Evolutionary conservation across 2,797 vertebrate genomes (phyloP).

Genomic region (Pantherophis vulpinus): DNA sequence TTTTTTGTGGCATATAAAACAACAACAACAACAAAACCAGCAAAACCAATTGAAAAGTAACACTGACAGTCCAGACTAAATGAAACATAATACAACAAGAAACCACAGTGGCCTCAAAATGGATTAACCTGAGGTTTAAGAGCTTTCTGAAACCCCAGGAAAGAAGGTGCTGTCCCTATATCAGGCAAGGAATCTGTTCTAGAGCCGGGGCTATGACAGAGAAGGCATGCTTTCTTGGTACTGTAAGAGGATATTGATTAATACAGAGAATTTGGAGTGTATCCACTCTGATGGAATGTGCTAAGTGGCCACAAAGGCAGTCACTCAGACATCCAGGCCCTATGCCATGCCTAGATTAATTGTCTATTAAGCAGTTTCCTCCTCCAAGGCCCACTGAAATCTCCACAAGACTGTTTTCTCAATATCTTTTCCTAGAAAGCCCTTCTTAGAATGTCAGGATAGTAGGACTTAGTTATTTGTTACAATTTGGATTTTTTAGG

Average conservation of each 20-base stretch:
- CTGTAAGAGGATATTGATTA: not conserved
- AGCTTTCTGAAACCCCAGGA: not conserved
- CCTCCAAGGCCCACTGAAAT: not conserved
- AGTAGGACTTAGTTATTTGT: not conserved
- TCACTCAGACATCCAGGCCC: not conserved
- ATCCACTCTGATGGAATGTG: not conserved
- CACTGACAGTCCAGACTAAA: not conserved
- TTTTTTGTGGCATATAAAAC: not conserved
- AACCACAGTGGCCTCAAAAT: not conserved
- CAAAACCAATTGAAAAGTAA: not conserved
- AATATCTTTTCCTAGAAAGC: not conserved
- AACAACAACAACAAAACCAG: not conserved
- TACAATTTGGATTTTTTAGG: not conserved
- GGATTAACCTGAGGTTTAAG: not conserved
- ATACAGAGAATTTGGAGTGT: not conserved
- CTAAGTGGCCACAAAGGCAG: not conserved
- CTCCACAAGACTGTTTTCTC: not conserved
- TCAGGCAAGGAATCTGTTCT: not conserved
- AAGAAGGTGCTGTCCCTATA: not conserved
- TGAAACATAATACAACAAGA: not conserved
- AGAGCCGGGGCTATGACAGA: not conserved
- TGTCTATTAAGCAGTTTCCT: not conserved
- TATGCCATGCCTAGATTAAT: not conserved
- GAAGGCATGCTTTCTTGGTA: not conserved
- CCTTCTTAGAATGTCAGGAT: not conserved